Base-by-base conservation (phyloP, 2,888 invertebrate species). In the Dascillus cervinus region DNA sequence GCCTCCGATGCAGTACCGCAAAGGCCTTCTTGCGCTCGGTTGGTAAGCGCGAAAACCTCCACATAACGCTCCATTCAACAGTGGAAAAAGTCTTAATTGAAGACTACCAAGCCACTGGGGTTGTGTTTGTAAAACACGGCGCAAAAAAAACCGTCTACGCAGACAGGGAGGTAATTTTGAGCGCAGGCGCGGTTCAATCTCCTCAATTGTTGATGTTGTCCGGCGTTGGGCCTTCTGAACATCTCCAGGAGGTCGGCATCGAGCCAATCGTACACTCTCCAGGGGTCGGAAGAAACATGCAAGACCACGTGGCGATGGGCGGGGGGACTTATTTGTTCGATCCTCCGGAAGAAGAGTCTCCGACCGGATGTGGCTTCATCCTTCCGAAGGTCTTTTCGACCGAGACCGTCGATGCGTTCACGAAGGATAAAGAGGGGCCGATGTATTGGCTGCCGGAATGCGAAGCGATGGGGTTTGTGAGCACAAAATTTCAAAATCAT, bases 131-230 rank as follows among this genome's bases (percentile, higher is more conserved):
- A n/a, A 77, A 77, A 50, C 58, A 71, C 23, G 72, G 71, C 2
- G 57, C 65, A 3, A 62, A 48, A 28, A 47, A 44, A 43, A 67
- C 64, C 4, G 71, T 80, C 0, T 67, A 64, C 39, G 83, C 82
- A 0, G 70, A 68, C 4, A 77, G 73, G 49, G 92, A 92, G 63
- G 76, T 95, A 0, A 82, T 96, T 39, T 58, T 96, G 20, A 81
- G 88, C 10, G 88, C 88, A 1, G 96, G 92, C 1, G 64, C 88
- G 0, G 71, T 92, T 41, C 83, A 85, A 53, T 79, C 86, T 2
- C 89, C 91, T 0, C 90, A 92, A 55, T 51, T 92, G 10, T 67
- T 94, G 15, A 85, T 90, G 86, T 57, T 92, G 22, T 87, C 89
- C 1, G 92, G 92, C 0, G 71, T 90, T 6, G 86, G 87, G 3